phyloP scores from a whole-genome alignment of 2,797 vertebrate species.

The Numenius phaeopus region DNA sequence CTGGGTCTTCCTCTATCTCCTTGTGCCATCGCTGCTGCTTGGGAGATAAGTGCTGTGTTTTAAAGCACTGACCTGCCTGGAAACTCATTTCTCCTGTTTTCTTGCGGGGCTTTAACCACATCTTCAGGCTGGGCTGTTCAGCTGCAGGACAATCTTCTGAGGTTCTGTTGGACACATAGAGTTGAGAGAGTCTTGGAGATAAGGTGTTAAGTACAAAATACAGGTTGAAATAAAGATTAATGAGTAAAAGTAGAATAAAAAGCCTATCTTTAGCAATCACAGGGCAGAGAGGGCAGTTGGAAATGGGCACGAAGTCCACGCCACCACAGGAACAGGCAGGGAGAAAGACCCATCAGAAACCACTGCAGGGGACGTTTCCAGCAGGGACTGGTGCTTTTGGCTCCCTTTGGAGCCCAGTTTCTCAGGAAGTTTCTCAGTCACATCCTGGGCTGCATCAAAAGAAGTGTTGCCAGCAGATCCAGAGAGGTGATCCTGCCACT shows the following conservation, averaged over 20 bases:
- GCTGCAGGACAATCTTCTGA: neutral
- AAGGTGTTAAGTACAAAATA: neutral
- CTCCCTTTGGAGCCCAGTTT: neutral
- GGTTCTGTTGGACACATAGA: neutral
- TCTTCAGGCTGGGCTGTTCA: neutral
- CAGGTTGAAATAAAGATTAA: neutral
- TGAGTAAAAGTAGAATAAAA: neutral
- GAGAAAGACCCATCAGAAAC: neutral
- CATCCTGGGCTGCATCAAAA: too few relatives aligned
- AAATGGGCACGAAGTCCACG: accelerated
- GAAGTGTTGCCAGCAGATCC: too few relatives aligned
- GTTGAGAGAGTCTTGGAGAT: neutral
- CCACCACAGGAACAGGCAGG: neutral
- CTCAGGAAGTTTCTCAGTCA: too few relatives aligned
- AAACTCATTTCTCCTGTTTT: neutral
- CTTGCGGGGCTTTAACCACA: neutral
- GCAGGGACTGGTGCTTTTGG: neutral
- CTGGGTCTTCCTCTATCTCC: neutral
- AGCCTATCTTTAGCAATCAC: neutral
- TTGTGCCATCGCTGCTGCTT: neutral
- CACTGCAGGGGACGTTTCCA: neutral
- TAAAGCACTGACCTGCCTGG: neutral
- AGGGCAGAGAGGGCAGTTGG: neutral
- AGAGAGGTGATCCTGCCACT: too few relatives aligned
- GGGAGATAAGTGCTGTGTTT: neutral